A percentile compares a stretch with the other conserved stretches of the same genome.
Evolutionary conservation across 2,797 vertebrate species (phyloP).

Genomic region (Balearica regulorum): DNA sequence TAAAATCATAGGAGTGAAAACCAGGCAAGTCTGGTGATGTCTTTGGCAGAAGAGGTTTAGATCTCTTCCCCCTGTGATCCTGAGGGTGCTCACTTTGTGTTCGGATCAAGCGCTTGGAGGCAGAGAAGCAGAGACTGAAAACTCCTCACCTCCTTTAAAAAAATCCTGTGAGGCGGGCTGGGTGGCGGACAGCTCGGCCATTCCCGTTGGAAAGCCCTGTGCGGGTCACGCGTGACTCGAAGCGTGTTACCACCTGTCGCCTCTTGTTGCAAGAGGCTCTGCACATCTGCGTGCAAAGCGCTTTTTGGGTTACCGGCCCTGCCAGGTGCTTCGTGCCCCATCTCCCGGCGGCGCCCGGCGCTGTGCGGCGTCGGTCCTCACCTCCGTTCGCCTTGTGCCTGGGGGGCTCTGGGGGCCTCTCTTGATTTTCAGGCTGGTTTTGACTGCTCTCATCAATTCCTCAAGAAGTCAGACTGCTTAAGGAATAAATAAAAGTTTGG

Average conservation of each 20-base stretch:
- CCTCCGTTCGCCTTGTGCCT: rapidly evolving
- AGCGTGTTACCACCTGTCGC: rapidly evolving
- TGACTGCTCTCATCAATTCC: neutral
- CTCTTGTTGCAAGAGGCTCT: neutral
- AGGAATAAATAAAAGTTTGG: neutral
- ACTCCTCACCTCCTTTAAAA: neutral
- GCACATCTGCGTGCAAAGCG: rapidly evolving
- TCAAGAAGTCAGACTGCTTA: neutral
- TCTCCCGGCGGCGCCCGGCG: no score
- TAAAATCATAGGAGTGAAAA: neutral
- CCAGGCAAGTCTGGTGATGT: neutral
- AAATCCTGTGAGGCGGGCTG: neutral
- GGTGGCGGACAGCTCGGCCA: neutral
- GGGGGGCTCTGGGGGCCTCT: neutral
- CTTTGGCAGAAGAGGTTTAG: neutral
- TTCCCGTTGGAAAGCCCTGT: rapidly evolving
- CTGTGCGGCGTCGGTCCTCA: rapidly evolving
- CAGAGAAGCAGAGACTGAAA: neutral
- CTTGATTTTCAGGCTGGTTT: neutral
- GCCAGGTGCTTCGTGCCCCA: neutral
- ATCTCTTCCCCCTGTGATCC: neutral
- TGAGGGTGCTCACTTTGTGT: neutral
- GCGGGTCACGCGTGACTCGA: rapidly evolving
- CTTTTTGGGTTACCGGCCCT: neutral
- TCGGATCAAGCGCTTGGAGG: neutral